These are phyloP conservation scores for Sparidentex hasta DNA, from an alignment of 2,797 vertebrate genomes.

Conservation along the genomic window DNA sequence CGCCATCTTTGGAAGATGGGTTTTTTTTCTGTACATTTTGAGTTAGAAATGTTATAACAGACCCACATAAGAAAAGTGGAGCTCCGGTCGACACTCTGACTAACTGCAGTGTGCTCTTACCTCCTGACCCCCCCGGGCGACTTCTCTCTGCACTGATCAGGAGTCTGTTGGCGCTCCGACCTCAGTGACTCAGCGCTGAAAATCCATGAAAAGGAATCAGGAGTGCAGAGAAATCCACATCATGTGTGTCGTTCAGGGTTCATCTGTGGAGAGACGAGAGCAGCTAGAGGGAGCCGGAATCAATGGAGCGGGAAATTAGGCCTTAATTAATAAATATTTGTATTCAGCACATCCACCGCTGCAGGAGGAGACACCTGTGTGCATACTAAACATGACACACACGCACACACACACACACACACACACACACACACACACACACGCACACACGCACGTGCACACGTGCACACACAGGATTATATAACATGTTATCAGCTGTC, in stretches of 20 bases:
- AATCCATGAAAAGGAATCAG: constrained; percentile 13
- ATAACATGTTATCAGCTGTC: background rate
- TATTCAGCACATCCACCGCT: constrained; percentile 48
- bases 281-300: constrained; percentile 53
- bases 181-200: constrained; percentile 1
- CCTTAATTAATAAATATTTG: constrained; percentile 73
- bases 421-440: background rate
- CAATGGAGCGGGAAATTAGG: constrained; percentile 70
- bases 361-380: constrained; percentile 46
- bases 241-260: background rate
- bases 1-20: background rate
- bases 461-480: background rate
- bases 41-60: background rate
- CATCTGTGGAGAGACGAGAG: constrained; percentile 15
- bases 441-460: no score
- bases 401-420: no score
- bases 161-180: background rate
- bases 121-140: background rate
- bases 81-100: background rate
- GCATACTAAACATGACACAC: constrained; percentile 16
- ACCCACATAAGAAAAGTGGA: background rate
- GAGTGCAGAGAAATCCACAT: constrained; percentile 4
- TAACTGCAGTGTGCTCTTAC: background rate
- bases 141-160: background rate
- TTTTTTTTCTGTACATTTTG: background rate